A percentile compares a stretch with the other conserved stretches of the same genome.
Conservation (phyloP, 92 coral and sea anemone genomes). For the Umimayanthus chanpuru region DNA sequence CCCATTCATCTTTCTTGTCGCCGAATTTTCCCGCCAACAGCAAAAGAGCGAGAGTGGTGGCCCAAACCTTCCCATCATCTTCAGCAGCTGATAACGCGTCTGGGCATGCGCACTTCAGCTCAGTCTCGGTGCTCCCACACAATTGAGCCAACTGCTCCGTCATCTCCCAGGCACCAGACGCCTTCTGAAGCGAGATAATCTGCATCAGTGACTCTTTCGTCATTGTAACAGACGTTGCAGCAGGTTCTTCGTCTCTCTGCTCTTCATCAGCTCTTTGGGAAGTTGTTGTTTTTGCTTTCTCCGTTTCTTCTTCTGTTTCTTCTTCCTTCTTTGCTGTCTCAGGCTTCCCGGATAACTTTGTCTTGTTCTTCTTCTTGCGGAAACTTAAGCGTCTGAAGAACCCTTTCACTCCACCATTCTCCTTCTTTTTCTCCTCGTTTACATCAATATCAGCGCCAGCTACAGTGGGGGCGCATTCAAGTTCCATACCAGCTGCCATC, state of each 20-base stretch:
- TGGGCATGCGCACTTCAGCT: slow-evolving; percentile 68
- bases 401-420: background rate
- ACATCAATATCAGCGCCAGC: background rate
- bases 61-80: slow-evolving; percentile 68
- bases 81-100: slow-evolving; percentile 35
- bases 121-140: slow-evolving; percentile 47
- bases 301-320: background rate
- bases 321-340: background rate
- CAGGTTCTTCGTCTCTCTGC: background rate
- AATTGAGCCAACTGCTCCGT: slow-evolving; percentile 63
- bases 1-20: slow-evolving; percentile 79
- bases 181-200: slow-evolving; percentile 73
- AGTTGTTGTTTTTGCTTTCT: background rate
- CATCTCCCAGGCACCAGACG: slow-evolving; percentile 88
- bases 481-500: background rate
- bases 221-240: background rate
- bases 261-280: background rate
- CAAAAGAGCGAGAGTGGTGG: slow-evolving; percentile 73
- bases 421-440: background rate
- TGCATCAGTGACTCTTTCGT: background rate
- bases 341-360: background rate
- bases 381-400: slow-evolving; percentile 28
- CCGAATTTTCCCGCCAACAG: slow-evolving; percentile 53
- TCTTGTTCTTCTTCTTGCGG: slow-evolving; percentile 6
- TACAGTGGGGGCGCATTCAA: background rate